These are phyloP conservation scores for Meghimatium bilineatum DNA, from an alignment of 2,888 invertebrate species.

Conservation along the genomic window DNA sequence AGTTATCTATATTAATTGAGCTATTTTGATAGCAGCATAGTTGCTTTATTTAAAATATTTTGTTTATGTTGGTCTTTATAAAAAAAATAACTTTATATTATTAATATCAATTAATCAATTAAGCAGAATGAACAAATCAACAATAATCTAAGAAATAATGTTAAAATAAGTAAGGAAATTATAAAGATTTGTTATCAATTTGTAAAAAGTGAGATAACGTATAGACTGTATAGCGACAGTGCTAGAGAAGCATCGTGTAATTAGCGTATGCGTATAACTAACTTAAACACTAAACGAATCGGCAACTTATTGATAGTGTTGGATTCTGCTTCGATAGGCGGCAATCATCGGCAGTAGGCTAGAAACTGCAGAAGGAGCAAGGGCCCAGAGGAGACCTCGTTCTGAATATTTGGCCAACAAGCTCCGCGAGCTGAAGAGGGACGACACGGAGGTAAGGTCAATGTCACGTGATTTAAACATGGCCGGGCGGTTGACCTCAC, in stretches of 20 bases:
- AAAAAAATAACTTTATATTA: too few species aligned
- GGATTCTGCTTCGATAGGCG: slow-evolving; percentile 58
- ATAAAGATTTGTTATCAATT: too few species aligned
- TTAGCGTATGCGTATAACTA: slow-evolving; percentile 30
- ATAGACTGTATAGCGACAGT: neutral
- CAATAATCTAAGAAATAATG: too few species aligned
- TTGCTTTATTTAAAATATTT: too few species aligned
- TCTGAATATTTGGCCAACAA: slow-evolving; percentile 65
- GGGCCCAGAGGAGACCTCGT: slow-evolving; percentile 60
- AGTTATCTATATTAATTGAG: too few species aligned
- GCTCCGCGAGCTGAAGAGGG: slow-evolving; percentile 51
- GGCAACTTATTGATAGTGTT: slow-evolving; percentile 24
- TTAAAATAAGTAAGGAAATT: too few species aligned
- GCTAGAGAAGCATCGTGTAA: slow-evolving; percentile 33
- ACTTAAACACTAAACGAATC: neutral
- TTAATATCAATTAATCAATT: too few species aligned
- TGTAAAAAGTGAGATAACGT: neutral
- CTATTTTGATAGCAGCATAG: too few species aligned
- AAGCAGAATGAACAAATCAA: too few species aligned
- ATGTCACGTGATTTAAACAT: slow-evolving; percentile 11
- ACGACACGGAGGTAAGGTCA: slow-evolving; percentile 48
- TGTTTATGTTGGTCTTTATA: too few species aligned
- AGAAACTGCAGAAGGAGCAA: slow-evolving; percentile 60
- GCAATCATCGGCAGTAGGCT: slow-evolving; percentile 70
- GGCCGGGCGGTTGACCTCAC: slow-evolving; percentile 20